Percentiles rank a stretch among this genome's conserved stretches.
phyloP scores from a whole-genome alignment of 2,113 vertebrate species.

The Onychostruthus taczanowskii region DNA sequence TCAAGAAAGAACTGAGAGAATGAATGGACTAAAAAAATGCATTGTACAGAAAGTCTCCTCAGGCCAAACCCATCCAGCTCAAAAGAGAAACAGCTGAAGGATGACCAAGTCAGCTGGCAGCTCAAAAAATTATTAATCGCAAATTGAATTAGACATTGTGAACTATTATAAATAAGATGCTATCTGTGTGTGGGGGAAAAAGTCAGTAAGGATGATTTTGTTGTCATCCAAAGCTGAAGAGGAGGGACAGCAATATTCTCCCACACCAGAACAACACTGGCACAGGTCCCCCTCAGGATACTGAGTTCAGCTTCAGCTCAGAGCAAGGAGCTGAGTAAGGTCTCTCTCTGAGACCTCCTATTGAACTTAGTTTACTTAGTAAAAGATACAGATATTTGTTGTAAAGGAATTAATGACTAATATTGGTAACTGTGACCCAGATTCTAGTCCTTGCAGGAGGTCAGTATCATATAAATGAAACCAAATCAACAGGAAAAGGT shows the following conservation, averaged over 20 bases:
- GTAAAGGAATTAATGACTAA: neutral
- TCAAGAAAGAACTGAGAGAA: neutral
- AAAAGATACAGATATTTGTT: neutral
- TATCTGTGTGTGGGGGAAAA: neutral
- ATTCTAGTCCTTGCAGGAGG: neutral
- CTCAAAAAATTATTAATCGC: neutral
- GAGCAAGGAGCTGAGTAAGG: neutral
- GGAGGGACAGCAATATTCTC: neutral
- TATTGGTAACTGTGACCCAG: neutral
- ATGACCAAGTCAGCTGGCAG: neutral
- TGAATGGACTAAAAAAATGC: neutral
- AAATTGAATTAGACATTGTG: neutral
- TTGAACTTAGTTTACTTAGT: fast-evolving
- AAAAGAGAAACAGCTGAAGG: neutral
- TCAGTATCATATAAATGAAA: neutral
- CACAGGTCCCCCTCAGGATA: neutral
- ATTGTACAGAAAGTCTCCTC: neutral
- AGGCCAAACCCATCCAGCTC: neutral
- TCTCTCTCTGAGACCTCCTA: neutral
- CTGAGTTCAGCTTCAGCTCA: neutral
- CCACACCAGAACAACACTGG: neutral
- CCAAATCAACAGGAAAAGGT: neutral
- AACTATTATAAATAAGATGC: neutral
- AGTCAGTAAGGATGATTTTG: neutral
- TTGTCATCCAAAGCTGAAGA: neutral